Base-by-base conservation (phyloP, 2,888 invertebrate genomes). In the Entomobrya multifasciata region DNA sequence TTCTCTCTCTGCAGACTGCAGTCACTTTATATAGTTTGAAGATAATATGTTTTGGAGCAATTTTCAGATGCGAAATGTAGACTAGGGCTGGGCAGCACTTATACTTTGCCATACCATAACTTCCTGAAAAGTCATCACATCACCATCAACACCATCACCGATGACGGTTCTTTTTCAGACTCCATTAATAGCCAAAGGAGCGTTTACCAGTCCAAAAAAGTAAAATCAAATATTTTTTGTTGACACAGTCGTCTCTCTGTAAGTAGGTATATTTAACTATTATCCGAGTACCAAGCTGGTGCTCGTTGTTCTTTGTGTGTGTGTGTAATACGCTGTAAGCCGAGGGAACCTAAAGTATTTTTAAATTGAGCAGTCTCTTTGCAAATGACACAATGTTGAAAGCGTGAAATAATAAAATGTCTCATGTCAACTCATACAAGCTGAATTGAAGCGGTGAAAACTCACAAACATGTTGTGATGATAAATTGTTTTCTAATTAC, bases 401-500 rank as follows among this genome's bases (percentile, higher is more conserved):
- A 72, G 15, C 49, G 49, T n/a, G 52, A 72, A 72, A 76, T 76
- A 57, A 76, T 76, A 57, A 76, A 55, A 76, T 55, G 76, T 52
- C 76, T 30, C 36, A 76, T 30, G 76, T 76, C 57, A 55, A 30
- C 36, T 8, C 20, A 8, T 6, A 20, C 76, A 76, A 49, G 17
- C 22, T 20, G 15, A 49, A 15, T n/a, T 22, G 15, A 10, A 5
- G 27, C 36, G 36, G 36, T n/a, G 8, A 36, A 36, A 36, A 36
- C 36, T 60, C 27, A 10, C 3, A 25, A 49, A 27, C 13, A 30
- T 36, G 36, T 44, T 17, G 1, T 30, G 15, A 49, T 76, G 76
- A 76, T 57, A 76, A 77, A 77, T 77, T 55, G 30, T 57, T 60
- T 57, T 13, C 57, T 77, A 77, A 77, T 77, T 77, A 57, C 57